Conservation (phyloP, 2,888 invertebrate species). For the Tetheella fluctuosa region DNA sequence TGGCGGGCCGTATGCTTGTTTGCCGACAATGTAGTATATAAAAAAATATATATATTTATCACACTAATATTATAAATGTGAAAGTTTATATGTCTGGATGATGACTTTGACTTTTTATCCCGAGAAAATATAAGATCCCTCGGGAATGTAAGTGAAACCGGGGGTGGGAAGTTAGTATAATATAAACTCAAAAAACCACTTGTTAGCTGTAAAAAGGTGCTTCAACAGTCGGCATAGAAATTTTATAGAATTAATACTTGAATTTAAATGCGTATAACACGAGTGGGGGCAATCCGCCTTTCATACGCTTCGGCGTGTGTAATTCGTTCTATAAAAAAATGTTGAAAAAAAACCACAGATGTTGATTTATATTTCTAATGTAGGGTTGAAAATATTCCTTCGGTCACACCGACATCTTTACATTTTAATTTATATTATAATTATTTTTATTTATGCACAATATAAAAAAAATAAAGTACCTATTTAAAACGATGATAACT, state of each 20-base stretch:
- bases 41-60: too few relatives aligned
- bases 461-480: too few relatives aligned
- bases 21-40: too few relatives aligned
- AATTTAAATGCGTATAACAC: constrained; percentile 8
- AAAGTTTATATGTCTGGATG: too few relatives aligned
- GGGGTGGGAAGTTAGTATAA: too few relatives aligned
- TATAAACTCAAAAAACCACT: neutral
- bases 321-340: neutral
- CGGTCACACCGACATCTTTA: constrained; percentile 22
- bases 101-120: too few relatives aligned
- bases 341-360: neutral
- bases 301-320: neutral
- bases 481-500: too few relatives aligned
- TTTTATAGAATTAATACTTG: constrained; percentile 2
- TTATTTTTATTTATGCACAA: too few relatives aligned
- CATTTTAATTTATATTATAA: neutral
- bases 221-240: neutral
- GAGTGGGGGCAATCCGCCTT: neutral
- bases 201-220: neutral
- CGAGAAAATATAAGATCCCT: too few relatives aligned
- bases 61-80: too few relatives aligned
- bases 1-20: too few relatives aligned
- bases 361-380: constrained; percentile 22
- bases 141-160: too few relatives aligned
- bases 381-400: constrained; percentile 17